A percentile compares a stretch with the other conserved stretches of the same genome.
These are phyloP conservation scores for Cyanoderma ruficeps DNA, from an alignment of 2,113 vertebrate genomes.

Conservation along the genomic window DNA sequence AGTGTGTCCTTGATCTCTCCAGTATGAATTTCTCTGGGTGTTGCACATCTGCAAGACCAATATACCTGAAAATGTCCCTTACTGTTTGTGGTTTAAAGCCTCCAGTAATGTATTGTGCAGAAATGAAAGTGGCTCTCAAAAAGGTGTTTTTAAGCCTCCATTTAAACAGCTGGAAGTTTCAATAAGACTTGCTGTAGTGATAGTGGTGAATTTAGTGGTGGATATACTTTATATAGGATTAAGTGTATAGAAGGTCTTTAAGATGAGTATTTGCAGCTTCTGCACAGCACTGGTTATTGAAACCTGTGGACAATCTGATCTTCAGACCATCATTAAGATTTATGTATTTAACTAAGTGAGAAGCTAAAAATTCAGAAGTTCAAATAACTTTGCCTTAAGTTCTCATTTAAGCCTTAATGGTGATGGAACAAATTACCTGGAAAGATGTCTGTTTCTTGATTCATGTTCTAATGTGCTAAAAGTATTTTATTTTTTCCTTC, in stretches of 20 bases:
- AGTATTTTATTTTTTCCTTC: not conserved
- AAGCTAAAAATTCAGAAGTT: not conserved
- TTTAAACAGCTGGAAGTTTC: not conserved
- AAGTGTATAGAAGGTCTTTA: not conserved
- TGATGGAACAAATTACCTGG: not conserved
- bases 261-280: not conserved
- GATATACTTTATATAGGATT: not conserved
- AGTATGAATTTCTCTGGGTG: not conserved
- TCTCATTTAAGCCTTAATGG: not conserved
- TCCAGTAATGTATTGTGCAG: not conserved
- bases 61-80: not conserved
- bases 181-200: not conserved
- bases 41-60: not conserved
- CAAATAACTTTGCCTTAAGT: not conserved
- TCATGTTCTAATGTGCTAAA: not conserved
- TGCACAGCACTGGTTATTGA: not conserved
- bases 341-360: not conserved
- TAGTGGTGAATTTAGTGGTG: not conserved
- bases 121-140: not conserved
- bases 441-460: not conserved
- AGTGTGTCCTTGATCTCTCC: not conserved
- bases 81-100: not conserved
- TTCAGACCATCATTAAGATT: not conserved
- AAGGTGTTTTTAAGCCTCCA: not conserved
- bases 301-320: not conserved